Conservation (phyloP, 2,113 vertebrate genomes). For the Petrocephalus microphthalmus region DNA sequence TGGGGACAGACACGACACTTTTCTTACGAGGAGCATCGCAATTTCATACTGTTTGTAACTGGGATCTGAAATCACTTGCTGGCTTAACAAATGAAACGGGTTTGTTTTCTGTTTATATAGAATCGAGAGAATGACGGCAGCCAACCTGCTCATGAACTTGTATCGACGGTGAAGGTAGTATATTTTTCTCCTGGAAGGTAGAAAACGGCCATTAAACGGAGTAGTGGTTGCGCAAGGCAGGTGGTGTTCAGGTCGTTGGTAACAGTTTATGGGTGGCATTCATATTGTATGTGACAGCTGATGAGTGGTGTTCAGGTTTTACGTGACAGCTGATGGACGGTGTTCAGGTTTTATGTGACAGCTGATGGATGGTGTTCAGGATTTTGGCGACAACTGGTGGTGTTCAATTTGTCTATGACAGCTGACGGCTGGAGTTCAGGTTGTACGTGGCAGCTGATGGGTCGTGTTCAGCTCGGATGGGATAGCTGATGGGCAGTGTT, state of each 20-base stretch:
- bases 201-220: constrained; percentile 82
- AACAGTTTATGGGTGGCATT: background rate
- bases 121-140: constrained; percentile 17
- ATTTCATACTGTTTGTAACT: background rate
- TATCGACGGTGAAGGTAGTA: constrained; percentile 86
- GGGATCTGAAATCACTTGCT: background rate
- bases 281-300: background rate
- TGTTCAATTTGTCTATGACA: background rate
- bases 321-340: constrained; percentile 34
- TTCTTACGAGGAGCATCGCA: background rate
- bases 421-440: background rate
- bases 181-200: constrained; percentile 86
- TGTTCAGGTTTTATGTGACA: background rate
- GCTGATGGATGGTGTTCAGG: background rate
- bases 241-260: background rate
- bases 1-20: background rate
- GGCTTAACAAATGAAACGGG: background rate
- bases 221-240: constrained; percentile 29
- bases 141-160: constrained; percentile 92
- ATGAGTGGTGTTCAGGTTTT: constrained; percentile 46
- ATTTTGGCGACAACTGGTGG: background rate
- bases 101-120: background rate
- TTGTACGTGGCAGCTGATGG: background rate
- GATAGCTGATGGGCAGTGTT: background rate
- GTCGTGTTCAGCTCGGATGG: background rate